Conservation (phyloP, 2,797 vertebrate species). For the Gobio occitaniae region DNA sequence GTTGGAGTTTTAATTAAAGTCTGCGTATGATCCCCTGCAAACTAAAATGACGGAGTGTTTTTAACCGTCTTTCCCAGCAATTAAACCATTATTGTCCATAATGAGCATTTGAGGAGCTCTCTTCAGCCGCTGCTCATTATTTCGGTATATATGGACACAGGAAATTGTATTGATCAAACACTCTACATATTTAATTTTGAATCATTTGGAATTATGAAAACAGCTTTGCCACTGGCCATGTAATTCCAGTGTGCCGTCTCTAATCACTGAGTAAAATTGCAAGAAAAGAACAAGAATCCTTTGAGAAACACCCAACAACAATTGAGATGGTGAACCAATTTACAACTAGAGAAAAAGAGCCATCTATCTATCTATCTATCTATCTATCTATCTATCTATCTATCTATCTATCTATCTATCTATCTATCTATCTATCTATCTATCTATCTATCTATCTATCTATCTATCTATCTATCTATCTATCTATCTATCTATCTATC, state of each 20-base stretch:
- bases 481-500: too few relatives aligned
- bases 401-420: neutral
- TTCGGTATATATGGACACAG: slow-evolving; percentile 75
- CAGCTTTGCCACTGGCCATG: slow-evolving; percentile 74
- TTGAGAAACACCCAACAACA: slow-evolving; percentile 58
- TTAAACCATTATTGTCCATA: slow-evolving; percentile 76
- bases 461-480: too few relatives aligned
- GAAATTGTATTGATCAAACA: slow-evolving; percentile 79
- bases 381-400: neutral
- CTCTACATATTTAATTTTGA: slow-evolving; percentile 77
- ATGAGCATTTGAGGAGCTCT: slow-evolving; percentile 77
- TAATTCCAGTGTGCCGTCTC: slow-evolving; percentile 67
- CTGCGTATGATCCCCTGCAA: slow-evolving; percentile 17
- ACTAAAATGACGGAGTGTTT: slow-evolving; percentile 61
- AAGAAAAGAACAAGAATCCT: slow-evolving; percentile 45
- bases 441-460: too few relatives aligned
- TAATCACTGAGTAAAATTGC: slow-evolving; percentile 53
- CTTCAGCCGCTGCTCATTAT: slow-evolving; percentile 78
- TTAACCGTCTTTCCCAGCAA: slow-evolving; percentile 73
- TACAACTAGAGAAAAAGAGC: neutral
- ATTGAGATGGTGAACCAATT: slow-evolving; percentile 16
- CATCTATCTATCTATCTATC: neutral
- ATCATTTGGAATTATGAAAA: slow-evolving; percentile 72
- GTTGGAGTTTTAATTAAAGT: slow-evolving; percentile 33
- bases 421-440: too few relatives aligned